Percentiles rank a stretch among this genome's conserved stretches.
phyloP scores from a whole-genome alignment of 2,888 invertebrate genomes.

The Ectropis crepuscularia region DNA sequence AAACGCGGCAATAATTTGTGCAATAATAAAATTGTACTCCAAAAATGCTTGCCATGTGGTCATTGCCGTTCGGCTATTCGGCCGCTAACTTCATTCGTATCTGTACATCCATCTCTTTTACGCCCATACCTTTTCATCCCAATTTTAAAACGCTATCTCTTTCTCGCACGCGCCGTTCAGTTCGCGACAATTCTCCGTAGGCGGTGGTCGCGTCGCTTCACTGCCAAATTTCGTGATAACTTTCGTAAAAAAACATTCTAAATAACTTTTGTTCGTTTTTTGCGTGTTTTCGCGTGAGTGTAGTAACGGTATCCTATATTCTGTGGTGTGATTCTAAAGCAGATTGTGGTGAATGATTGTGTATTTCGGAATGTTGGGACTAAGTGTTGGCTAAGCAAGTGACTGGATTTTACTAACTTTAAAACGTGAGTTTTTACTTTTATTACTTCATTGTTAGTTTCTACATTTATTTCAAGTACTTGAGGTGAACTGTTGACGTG shows the following conservation, averaged over 20 bases:
- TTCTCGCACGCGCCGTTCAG: slow-evolving; percentile 63
- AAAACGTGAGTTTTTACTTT: slow-evolving; percentile 37
- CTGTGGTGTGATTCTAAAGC: slow-evolving; percentile 41
- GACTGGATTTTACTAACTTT: slow-evolving; percentile 45
- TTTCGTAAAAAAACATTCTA: slow-evolving; percentile 74
- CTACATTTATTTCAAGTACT: not conserved
- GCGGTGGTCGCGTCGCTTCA: slow-evolving; percentile 50
- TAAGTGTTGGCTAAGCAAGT: slow-evolving; percentile 40
- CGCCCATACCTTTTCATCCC: slow-evolving; percentile 51
- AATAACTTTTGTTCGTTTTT: slow-evolving; percentile 60
- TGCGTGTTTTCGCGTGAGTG: slow-evolving; percentile 37
- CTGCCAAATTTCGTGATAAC: slow-evolving; percentile 60
- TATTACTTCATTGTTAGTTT: slow-evolving; percentile 30
- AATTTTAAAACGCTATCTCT: slow-evolving; percentile 64
- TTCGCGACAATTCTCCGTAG: slow-evolving; percentile 53
- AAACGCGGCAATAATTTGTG: slow-evolving; percentile 78
- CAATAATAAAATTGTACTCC: slow-evolving; percentile 63
- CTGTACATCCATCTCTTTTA: slow-evolving; percentile 55
- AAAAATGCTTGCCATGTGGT: slow-evolving; percentile 79
- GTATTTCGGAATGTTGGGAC: slow-evolving; percentile 75
- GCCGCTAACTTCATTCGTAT: slow-evolving; percentile 68
- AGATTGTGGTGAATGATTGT: slow-evolving; percentile 44
- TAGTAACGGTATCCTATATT: slow-evolving; percentile 35
- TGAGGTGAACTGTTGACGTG: not conserved
- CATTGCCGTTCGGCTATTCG: slow-evolving; percentile 67